These are phyloP conservation scores for Chaetodon trifascialis DNA, from an alignment of 2,113 vertebrate genomes.

Conservation along the genomic window DNA sequence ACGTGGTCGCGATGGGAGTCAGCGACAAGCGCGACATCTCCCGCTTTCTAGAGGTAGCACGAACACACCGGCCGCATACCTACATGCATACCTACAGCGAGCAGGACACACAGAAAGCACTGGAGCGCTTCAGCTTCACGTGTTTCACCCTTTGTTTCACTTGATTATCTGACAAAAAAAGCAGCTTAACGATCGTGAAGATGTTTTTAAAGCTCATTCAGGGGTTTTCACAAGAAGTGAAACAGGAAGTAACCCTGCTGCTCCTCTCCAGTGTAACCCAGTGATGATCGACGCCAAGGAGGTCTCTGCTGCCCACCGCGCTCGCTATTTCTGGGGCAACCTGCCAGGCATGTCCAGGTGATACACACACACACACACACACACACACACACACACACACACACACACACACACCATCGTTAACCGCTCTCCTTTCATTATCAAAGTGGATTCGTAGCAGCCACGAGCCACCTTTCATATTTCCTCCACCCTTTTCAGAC, in stretches of 20 bases:
- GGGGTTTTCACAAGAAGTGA: too few species aligned
- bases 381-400: neutral
- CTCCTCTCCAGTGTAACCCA: constrained; percentile 89
- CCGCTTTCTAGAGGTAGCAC: constrained; percentile 93
- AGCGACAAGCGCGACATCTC: constrained; percentile 99
- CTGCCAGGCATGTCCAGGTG: constrained; percentile 98
- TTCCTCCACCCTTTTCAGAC: constrained; percentile 79
- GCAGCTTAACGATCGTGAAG: too few species aligned
- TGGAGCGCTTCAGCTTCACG: neutral
- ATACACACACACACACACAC: constrained; percentile 20
- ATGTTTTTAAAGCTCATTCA: too few species aligned
- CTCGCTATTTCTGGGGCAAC: constrained; percentile 98
- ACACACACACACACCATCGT: neutral
- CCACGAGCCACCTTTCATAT: too few species aligned
- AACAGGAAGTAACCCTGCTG: constrained; percentile 9
- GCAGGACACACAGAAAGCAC: neutral
- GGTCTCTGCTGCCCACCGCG: constrained; percentile 96
- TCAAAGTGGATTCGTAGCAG: neutral
- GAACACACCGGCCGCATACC: too few species aligned
- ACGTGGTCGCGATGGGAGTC: constrained; percentile 98
- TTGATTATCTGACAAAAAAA: too few species aligned
- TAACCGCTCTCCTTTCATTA: neutral
- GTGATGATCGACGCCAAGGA: constrained; percentile 99
- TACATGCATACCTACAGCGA: too few species aligned
- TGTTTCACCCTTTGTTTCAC: too few species aligned